phyloP scores from a whole-genome alignment of 2,888 invertebrate genomes.

The Diarsia dahlii region DNA sequence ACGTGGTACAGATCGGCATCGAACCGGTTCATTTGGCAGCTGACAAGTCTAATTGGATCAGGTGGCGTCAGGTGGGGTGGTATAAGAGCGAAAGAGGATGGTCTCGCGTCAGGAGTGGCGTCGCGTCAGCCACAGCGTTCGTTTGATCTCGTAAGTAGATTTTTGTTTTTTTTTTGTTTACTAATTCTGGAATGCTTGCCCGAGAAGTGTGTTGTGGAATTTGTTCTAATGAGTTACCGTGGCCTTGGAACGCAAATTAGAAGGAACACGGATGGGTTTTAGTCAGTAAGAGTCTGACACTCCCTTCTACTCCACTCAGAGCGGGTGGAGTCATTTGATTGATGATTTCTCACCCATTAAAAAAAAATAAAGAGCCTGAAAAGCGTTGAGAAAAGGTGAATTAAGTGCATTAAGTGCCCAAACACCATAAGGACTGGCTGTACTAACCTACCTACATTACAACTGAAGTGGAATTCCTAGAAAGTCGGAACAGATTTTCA shows the following conservation, averaged over 20 bases:
- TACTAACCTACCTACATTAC: background rate
- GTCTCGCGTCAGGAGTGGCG: slow-evolving; percentile 82
- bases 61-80: slow-evolving; percentile 67
- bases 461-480: background rate
- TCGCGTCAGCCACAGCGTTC: slow-evolving; percentile 81
- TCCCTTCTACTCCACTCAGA: too few relatives aligned
- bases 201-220: too few relatives aligned
- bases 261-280: too few relatives aligned
- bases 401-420: too few relatives aligned
- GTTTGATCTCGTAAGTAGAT: slow-evolving; percentile 77
- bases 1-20: slow-evolving; percentile 60
- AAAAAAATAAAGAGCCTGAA: too few relatives aligned
- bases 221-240: too few relatives aligned
- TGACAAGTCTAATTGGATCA: slow-evolving; percentile 76
- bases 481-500: background rate
- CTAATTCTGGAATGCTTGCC: background rate
- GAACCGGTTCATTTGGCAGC: slow-evolving; percentile 64
- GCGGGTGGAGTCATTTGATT: too few relatives aligned
- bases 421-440: background rate
- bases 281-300: too few relatives aligned
- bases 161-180: slow-evolving; percentile 41
- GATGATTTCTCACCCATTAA: too few relatives aligned
- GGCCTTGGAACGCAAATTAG: too few relatives aligned
- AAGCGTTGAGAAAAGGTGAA: background rate
- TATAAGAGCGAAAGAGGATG: slow-evolving; percentile 76